phyloP scores from a whole-genome alignment of 1,140 invertebrate species.

The Babylonia areolata region DNA sequence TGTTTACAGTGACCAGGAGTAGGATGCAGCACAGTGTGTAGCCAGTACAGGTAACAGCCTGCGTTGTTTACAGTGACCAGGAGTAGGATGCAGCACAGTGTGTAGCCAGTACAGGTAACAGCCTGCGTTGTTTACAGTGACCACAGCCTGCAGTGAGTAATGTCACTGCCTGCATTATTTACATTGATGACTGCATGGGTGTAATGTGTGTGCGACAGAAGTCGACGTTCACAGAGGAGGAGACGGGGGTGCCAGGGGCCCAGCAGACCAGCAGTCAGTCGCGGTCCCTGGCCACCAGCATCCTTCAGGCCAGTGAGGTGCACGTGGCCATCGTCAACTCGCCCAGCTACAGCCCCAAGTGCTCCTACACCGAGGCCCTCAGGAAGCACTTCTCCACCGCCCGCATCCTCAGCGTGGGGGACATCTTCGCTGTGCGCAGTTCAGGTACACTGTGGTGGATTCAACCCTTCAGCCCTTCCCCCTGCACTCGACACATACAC shows the following conservation, averaged over 20 bases:
- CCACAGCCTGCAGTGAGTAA: too few relatives aligned
- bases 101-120: too few relatives aligned
- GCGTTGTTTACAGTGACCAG: too few relatives aligned
- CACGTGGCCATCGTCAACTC: constrained; percentile 63
- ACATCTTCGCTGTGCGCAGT: constrained; percentile 63
- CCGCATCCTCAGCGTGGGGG: constrained; percentile 62
- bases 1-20: too few relatives aligned
- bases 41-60: too few relatives aligned
- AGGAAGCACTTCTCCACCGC: constrained; percentile 62
- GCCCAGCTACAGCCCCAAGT: constrained; percentile 58
- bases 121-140: too few relatives aligned
- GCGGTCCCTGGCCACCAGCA: constrained; percentile 50
- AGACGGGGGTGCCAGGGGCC: constrained; percentile 9
- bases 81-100: too few relatives aligned
- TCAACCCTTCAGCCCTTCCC: too few relatives aligned
- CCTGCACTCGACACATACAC: too few relatives aligned
- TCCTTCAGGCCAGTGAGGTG: constrained; percentile 58
- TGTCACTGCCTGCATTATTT: too few relatives aligned
- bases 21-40: too few relatives aligned
- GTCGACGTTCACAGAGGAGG: constrained; percentile 39
- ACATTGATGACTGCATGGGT: too few relatives aligned
- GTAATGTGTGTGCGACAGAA: constrained; percentile 32
- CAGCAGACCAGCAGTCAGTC: constrained; percentile 37
- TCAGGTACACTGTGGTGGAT: constrained; percentile 52
- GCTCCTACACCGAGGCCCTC: constrained; percentile 55